A percentile compares a stretch with the other conserved stretches of the same genome.
phyloP scores from a whole-genome alignment of 2,888 invertebrate species.

The Tenthredo livida region DNA sequence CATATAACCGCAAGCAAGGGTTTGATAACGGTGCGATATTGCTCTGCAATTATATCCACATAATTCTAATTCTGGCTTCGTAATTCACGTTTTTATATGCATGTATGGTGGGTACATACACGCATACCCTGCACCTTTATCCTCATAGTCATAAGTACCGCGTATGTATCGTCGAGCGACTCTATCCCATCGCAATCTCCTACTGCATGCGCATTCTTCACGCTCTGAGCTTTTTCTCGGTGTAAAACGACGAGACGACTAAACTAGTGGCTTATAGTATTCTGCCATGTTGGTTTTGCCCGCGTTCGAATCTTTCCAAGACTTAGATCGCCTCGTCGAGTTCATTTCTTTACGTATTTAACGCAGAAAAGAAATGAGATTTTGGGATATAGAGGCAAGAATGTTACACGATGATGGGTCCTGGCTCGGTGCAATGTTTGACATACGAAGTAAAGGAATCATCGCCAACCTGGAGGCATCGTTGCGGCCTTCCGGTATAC shows the following conservation, averaged over 20 bases:
- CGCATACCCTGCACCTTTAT: background rate
- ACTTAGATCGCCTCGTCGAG: no score
- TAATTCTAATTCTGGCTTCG: background rate
- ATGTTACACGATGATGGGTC: background rate
- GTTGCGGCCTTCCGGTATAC: slow-evolving; percentile 38
- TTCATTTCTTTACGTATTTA: background rate
- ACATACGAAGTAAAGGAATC: background rate
- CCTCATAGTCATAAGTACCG: background rate
- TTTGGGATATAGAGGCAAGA: background rate
- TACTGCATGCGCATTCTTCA: background rate
- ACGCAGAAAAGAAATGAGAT: background rate
- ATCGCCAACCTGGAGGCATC: background rate
- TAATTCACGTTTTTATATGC: background rate
- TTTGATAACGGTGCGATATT: background rate
- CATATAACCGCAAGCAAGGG: background rate
- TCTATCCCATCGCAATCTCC: background rate
- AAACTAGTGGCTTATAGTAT: background rate
- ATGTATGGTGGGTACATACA: background rate
- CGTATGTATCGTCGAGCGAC: background rate
- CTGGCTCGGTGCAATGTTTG: background rate
- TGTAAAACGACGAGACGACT: background rate
- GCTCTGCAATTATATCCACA: background rate
- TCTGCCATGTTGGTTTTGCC: background rate
- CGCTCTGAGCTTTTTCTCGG: background rate
- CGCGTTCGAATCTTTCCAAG: background rate